These are phyloP conservation scores for Pristionchus fissidentatus DNA, from an alignment of 2,888 invertebrate genomes.

Conservation along the genomic window DNA sequence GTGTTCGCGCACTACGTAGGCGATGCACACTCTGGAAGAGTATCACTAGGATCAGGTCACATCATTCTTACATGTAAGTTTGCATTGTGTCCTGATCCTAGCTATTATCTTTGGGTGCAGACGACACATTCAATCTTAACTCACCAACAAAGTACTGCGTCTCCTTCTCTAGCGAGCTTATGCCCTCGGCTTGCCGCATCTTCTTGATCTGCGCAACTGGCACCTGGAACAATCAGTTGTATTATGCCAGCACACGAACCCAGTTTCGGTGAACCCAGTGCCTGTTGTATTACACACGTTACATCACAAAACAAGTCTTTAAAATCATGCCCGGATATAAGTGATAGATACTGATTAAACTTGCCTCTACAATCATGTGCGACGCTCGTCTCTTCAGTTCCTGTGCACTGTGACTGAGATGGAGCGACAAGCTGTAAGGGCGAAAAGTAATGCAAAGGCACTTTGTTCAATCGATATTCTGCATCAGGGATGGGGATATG, in stretches of 20 bases:
- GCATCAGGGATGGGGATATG: too few relatives aligned
- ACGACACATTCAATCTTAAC: too few relatives aligned
- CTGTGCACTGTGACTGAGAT: conserved; percentile 30
- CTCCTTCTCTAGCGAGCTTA: conserved; percentile 69
- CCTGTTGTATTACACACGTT: too few relatives aligned
- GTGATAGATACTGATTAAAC: not conserved
- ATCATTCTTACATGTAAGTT: too few relatives aligned
- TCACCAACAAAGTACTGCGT: conserved; percentile 72
- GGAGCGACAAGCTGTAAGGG: conserved; percentile 10
- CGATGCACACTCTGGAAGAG: too few relatives aligned
- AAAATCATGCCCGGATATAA: not conserved
- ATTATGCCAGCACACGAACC: too few relatives aligned
- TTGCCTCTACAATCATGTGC: conserved; percentile 34
- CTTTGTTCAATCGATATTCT: too few relatives aligned
- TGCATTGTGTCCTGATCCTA: too few relatives aligned
- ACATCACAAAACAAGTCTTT: not conserved
- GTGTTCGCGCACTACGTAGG: too few relatives aligned
- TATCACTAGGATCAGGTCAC: too few relatives aligned
- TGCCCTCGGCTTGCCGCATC: conserved; percentile 67
- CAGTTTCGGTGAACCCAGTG: too few relatives aligned
- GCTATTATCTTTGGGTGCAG: too few relatives aligned
- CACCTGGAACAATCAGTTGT: not conserved
- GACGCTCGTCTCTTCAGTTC: conserved; percentile 40
- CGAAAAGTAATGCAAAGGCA: not conserved
- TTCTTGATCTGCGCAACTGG: conserved; percentile 20